Evolutionary conservation across 1,140 invertebrate species (phyloP), one percentile per base, ranked within the genome.

Genomic region (Rhagoletis pomonella): DNA sequence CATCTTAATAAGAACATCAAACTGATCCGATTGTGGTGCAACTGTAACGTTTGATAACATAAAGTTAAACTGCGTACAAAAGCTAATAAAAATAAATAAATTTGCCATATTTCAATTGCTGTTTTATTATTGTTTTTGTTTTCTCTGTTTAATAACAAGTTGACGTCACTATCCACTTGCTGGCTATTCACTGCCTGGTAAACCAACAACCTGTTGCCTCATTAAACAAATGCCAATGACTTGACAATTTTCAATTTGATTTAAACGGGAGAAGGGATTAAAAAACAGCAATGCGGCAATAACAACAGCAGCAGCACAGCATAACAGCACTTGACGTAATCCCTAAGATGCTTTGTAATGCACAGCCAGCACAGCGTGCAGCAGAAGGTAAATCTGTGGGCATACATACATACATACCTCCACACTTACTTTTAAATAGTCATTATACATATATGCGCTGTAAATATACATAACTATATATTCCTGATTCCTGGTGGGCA

Each of bases 251-350:
- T 55, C 73, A 55, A 58, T 81, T 81, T 81, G 73, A 58, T 81
- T 58, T 81, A 81, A 81, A 81, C 50, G 47, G 73, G 17, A 81
- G 73, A 81, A 50, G 47, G 14, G 47, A 81, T 58, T 81, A 58
- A 19, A 81, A 77, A 19, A 14, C 7, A 2, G 73, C 73, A 81
- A 81, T n/a, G n/a, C 55, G n/a, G 19, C 73, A 81, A 81, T 47
- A 81, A 81, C 73, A 81, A 81, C 44, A n/a, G n/a, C n/a, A n/a
- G n/a, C n/a, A n/a, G n/a, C n/a, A 55, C n/a, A 55, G 73, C 17
- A 81, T 81, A 81, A 81, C 73, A 81, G 73, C 73, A 81, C 73
- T 81, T 81, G 73, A 81, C 73, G 73, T 81, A 81, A 81, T 81
- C 73, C 73, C 55, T 81, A 81, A 81, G 73, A 19, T n/a, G 73